Percentiles rank a stretch among this genome's conserved stretches.
These are phyloP conservation scores for Synergus itoensis DNA, from an alignment of 2,888 invertebrate genomes.

Conservation along the genomic window DNA sequence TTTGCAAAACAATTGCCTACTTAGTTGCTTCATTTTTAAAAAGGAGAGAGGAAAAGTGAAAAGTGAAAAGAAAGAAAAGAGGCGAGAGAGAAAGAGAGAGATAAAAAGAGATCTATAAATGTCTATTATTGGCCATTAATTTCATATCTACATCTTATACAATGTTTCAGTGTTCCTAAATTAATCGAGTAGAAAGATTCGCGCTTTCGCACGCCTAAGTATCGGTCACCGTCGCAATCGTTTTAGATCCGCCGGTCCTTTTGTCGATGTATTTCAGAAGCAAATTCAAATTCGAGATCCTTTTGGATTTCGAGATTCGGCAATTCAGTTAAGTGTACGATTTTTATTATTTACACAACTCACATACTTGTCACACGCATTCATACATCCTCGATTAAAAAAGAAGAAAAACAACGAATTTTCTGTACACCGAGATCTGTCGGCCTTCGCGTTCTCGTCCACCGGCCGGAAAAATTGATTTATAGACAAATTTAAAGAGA, in stretches of 20 bases:
- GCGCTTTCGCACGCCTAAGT: conserved; percentile 42
- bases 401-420: conserved; percentile 64
- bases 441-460: conserved; percentile 67
- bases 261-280: conserved; percentile 26
- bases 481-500: not conserved
- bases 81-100: not conserved
- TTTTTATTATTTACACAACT: conserved; percentile 59
- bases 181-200: conserved; percentile 52
- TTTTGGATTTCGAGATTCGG: conserved; percentile 38
- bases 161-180: conserved; percentile 56
- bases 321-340: conserved; percentile 18
- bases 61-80: conserved; percentile 3
- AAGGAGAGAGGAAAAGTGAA: conserved; percentile 29
- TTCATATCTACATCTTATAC: conserved; percentile 60
- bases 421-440: conserved; percentile 75
- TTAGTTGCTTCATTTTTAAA: conserved; percentile 2
- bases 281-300: conserved; percentile 27
- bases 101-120: conserved; percentile 28
- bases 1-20: conserved; percentile 20
- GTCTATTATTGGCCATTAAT: conserved; percentile 44
- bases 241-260: conserved; percentile 25
- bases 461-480: conserved; percentile 1
- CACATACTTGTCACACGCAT: conserved; percentile 47
- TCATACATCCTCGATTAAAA: conserved; percentile 55
- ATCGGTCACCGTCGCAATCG: conserved; percentile 28